phyloP scores from a whole-genome alignment of 1,140 invertebrate genomes.

The Cyphomyrmex costatus region DNA sequence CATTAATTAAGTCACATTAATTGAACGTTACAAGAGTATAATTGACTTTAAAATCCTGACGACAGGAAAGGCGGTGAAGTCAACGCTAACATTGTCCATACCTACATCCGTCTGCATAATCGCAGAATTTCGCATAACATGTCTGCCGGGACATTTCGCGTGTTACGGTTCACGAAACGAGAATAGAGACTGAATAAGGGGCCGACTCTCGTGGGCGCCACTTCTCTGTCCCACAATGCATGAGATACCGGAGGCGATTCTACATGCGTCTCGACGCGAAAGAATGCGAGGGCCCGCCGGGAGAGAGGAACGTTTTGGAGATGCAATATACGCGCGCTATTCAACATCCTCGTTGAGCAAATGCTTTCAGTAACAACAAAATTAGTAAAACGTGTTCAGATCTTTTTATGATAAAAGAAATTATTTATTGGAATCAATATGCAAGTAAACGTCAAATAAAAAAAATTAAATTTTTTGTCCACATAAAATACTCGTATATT shows the following conservation, averaged over 20 bases:
- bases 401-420: neutral
- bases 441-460: neutral
- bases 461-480: neutral
- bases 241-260: slow-evolving; percentile 53
- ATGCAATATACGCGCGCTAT: slow-evolving; percentile 51
- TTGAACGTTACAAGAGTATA: neutral
- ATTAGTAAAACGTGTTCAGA: neutral
- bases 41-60: neutral
- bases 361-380: slow-evolving; percentile 19
- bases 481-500: neutral
- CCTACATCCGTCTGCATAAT: slow-evolving; percentile 26
- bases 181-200: slow-evolving; percentile 64
- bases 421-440: slow-evolving; percentile 6
- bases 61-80: neutral
- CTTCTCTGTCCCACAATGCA: slow-evolving; percentile 61
- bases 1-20: neutral
- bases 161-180: slow-evolving; percentile 67
- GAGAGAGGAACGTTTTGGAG: slow-evolving; percentile 46
- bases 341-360: slow-evolving; percentile 19
- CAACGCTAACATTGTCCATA: neutral
- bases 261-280: slow-evolving; percentile 15
- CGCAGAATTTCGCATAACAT: slow-evolving; percentile 25
- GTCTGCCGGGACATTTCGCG: slow-evolving; percentile 63
- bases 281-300: slow-evolving; percentile 25
- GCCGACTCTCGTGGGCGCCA: slow-evolving; percentile 6